Evolutionary conservation across 2,888 invertebrate genomes (phyloP), one percentile per base, ranked within the genome.

Genomic region (Apomyelois bistriatella): DNA sequence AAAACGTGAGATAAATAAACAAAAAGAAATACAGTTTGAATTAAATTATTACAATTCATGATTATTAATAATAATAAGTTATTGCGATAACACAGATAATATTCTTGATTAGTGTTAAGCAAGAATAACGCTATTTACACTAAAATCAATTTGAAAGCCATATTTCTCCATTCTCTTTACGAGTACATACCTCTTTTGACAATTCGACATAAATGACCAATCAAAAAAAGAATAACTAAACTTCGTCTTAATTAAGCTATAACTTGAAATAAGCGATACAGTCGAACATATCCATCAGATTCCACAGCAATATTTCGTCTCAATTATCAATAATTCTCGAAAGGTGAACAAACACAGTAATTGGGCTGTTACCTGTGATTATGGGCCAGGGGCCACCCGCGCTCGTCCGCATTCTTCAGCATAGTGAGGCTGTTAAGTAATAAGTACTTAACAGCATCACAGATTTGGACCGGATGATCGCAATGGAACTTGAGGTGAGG

Each of bases 331-430:
- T 30, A 30, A 28, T 16, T 16, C 46, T 10, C 12, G 15, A 32
- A 32, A 50, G 38, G 38, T 38, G 28, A 41, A 50, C 40, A 50
- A 50, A 38, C 28, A 50, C 28, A 30, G 50, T 50, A 50, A 50
- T 38, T 47, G 13, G 48, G 32, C 22, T 8, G 38, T 49, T 32
- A 47, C 48, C 17, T 28, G 40, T 37, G 46, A 52, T 46, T 32
- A 13, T 32, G 15, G 32, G 43, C 43, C 41, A 53, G 49, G 46
- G 32, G 22, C 41, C 41, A 41, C 32, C 46, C 46, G 46, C 9
- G 32, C 46, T 15, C 32, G 30, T 43, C 43, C 30, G 46, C 46
- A 32, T 32, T 46, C 46, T 46, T 46, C 10, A 13, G n/a, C 30
- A 8, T 9, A 12, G 3, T 9, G 9, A n/a, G 12, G 22, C 22